Base-by-base conservation (phyloP, 2,113 vertebrate species). In the Atrichornis clamosus region DNA sequence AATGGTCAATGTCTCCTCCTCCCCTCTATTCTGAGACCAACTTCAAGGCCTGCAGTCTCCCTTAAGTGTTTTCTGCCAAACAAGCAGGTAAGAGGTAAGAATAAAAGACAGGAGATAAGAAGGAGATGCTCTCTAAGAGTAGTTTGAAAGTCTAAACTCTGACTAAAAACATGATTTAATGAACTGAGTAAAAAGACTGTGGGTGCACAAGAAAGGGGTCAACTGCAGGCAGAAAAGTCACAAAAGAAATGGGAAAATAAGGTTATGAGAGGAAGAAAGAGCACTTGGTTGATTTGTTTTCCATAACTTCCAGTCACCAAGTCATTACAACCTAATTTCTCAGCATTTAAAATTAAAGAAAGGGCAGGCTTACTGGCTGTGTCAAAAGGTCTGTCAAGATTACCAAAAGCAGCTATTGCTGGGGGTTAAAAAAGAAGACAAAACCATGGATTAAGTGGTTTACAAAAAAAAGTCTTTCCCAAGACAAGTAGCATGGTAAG, bases 21-120 rank as follows among this genome's bases (percentile, higher is more conserved):
- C 56, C 39, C 30, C 50, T 69, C 67, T 53, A 15, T 50, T 76
- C 53, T 2, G 39, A 75, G 70, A 21, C 44, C 70, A 89, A 32
- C 42, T 90, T 90, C 87, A 86, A 91, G 78, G 84, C 21, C 33
- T 12, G 6, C 28, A 91, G 50, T 27, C 78, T 77, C 50, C 41
- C 37, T 22, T 69, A 88, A 80, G 50, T 56, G 73, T 35, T 87
- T 95, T 87, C 73, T 49, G 27, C 19, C 56, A 55, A 83, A 52
- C 55, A n/a, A n/a, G n/a, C n/a, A n/a, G n/a, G n/a, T n/a, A n/a
- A n/a, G 41, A 94, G 78, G 88, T 58, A 97, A 88, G 75, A 93
- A 80, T 76, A 75, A 94, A 94, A 94, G 63, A 28, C 83, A 84
- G 33, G 41, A 84, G 64, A 81, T 88, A 90, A 93, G 82, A 80